A percentile compares a stretch with the other conserved stretches of the same genome.
phyloP scores from a whole-genome alignment of 2,113 vertebrate genomes.

The Ammospiza nelsoni region DNA sequence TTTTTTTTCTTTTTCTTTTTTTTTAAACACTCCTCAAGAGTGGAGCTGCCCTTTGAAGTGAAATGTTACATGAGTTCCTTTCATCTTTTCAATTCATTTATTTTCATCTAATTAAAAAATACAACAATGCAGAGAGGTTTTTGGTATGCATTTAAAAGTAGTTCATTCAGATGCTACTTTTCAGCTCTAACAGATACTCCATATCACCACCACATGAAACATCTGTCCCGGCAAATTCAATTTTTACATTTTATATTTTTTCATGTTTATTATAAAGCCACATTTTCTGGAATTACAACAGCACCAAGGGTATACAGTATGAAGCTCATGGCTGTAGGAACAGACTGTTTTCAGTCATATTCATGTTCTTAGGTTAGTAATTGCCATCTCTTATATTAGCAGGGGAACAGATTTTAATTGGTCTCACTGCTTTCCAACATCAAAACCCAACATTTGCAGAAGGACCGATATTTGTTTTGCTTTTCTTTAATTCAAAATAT shows the following conservation, averaged over 20 bases:
- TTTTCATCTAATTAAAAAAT: conserved; percentile 66
- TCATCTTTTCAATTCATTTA: conserved; percentile 66
- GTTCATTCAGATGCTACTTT: conserved; percentile 6
- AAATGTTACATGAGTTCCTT: conserved; percentile 41
- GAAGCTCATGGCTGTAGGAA: background rate
- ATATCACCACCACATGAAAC: background rate
- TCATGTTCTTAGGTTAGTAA: background rate
- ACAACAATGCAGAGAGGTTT: conserved; percentile 39
- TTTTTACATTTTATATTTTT: background rate
- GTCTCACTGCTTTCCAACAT: conserved; percentile 48
- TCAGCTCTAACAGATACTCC: background rate
- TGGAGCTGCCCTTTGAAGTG: conserved; percentile 56
- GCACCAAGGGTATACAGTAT: background rate
- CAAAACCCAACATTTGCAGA: conserved; percentile 23
- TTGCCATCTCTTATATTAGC: conserved; percentile 24
- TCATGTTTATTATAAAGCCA: background rate
- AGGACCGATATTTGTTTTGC: background rate
- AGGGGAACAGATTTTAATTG: conserved; percentile 49
- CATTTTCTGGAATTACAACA: background rate
- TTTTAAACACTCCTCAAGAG: conserved; percentile 22
- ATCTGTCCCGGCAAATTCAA: background rate
- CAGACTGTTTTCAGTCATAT: background rate
- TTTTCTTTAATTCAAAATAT: background rate
- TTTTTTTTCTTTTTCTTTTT: background rate
- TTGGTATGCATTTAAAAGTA: conserved; percentile 5